Percentiles rank a stretch among this genome's conserved stretches.
These are phyloP conservation scores for Epinotia nisella DNA, from an alignment of 2,888 invertebrate species.

Conservation along the genomic window DNA sequence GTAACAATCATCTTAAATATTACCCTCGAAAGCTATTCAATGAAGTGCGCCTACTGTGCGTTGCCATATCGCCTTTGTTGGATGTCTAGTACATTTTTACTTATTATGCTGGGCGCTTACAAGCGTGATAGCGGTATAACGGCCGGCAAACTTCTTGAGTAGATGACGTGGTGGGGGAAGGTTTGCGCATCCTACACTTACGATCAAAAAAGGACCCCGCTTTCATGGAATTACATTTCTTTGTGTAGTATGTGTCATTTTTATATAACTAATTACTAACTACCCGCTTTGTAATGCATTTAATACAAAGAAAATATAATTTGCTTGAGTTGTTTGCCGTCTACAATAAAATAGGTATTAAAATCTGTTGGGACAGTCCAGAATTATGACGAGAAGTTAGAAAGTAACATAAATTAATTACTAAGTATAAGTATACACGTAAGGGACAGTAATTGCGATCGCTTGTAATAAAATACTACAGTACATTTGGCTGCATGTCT, in stretches of 20 bases:
- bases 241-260: too few relatives aligned
- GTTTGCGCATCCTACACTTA: too few relatives aligned
- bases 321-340: too few relatives aligned
- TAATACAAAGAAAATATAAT: too few relatives aligned
- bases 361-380: neutral
- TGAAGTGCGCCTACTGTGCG: constrained; percentile 31
- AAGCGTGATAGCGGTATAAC: constrained; percentile 7
- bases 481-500: constrained; percentile 9
- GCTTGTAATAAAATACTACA: neutral
- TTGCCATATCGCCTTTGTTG: constrained; percentile 31
- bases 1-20: constrained; percentile 28
- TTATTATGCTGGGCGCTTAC: constrained; percentile 26
- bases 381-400: neutral
- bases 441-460: neutral
- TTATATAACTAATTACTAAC: too few relatives aligned
- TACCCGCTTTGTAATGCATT: too few relatives aligned
- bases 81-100: constrained; percentile 25
- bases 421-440: neutral
- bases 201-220: too few relatives aligned
- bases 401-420: neutral
- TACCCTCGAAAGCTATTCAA: constrained; percentile 32
- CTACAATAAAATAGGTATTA: neutral
- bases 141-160: too few relatives aligned
- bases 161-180: too few relatives aligned
- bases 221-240: too few relatives aligned